Evolutionary conservation across 2,888 invertebrate species (phyloP).

Genomic region (Eupithecia subfuscata): DNA sequence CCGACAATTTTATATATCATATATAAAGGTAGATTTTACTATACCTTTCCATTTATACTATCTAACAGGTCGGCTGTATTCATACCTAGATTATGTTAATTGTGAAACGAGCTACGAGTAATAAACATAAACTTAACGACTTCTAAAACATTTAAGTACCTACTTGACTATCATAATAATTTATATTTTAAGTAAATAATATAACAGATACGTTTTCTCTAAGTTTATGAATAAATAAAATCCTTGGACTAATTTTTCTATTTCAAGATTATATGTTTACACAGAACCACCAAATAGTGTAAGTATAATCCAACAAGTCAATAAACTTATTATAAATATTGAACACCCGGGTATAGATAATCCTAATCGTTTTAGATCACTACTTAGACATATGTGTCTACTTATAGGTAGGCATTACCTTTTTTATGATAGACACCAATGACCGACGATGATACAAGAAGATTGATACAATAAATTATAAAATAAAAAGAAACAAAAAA

Average conservation of each 20-base stretch:
- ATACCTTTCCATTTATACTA: background rate
- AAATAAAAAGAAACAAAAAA: slow-evolving; percentile 32
- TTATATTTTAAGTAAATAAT: background rate
- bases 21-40: no score
- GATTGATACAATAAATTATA: background rate
- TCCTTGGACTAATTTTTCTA: background rate
- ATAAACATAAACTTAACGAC: background rate
- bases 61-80: background rate
- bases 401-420: no score
- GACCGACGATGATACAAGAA: background rate
- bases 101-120: background rate
- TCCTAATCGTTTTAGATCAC: background rate
- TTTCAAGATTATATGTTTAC: background rate
- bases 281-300: background rate
- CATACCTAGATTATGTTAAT: background rate
- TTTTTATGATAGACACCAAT: background rate
- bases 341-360: background rate
- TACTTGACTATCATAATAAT: background rate
- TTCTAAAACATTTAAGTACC: background rate
- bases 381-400: background rate
- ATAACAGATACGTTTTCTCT: background rate
- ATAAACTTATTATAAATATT: background rate
- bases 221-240: slow-evolving; percentile 17
- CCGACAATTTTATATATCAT: no score
- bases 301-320: background rate